phyloP scores from a whole-genome alignment of 2,797 vertebrate species.

The Sebastolobus altivelis region DNA sequence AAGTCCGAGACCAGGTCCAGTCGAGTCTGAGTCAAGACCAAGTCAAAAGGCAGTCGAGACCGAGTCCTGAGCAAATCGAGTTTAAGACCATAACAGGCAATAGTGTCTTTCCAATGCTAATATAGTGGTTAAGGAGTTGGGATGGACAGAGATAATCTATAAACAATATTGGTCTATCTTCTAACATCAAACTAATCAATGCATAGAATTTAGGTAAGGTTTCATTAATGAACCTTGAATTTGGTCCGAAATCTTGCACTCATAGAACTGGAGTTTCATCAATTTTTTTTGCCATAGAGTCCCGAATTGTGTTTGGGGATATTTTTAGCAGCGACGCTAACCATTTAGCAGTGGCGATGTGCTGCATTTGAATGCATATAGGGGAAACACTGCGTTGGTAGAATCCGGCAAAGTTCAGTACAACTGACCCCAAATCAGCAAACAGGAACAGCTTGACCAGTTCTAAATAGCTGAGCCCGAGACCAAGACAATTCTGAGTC shows the following conservation, averaged over 20 bases:
- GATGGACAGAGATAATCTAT: not conserved
- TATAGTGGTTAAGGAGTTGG: not conserved
- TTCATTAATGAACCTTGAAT: too few species aligned
- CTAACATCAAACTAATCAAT: too few species aligned
- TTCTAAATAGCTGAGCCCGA: not conserved
- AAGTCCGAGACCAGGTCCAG: not conserved
- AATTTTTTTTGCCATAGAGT: not conserved
- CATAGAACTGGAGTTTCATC: not conserved
- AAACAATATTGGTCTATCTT: not conserved
- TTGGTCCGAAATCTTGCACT: not conserved
- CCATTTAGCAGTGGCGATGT: too few species aligned
- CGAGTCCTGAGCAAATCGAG: not conserved
- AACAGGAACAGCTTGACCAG: not conserved
- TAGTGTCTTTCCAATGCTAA: not conserved
- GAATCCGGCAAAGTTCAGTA: too few species aligned
- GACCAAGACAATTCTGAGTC: not conserved
- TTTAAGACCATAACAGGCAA: not conserved
- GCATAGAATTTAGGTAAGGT: too few species aligned
- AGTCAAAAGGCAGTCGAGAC: not conserved
- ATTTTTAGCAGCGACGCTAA: too few species aligned
- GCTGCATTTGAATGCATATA: too few species aligned
- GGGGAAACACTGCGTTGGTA: too few species aligned
- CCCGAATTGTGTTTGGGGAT: too few species aligned
- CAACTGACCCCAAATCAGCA: too few species aligned
- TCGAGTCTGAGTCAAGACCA: not conserved